Evolutionary conservation across 1,140 invertebrate species (phyloP), one percentile per base, ranked within the genome.

Genomic region (Pseudoatta argentina): DNA sequence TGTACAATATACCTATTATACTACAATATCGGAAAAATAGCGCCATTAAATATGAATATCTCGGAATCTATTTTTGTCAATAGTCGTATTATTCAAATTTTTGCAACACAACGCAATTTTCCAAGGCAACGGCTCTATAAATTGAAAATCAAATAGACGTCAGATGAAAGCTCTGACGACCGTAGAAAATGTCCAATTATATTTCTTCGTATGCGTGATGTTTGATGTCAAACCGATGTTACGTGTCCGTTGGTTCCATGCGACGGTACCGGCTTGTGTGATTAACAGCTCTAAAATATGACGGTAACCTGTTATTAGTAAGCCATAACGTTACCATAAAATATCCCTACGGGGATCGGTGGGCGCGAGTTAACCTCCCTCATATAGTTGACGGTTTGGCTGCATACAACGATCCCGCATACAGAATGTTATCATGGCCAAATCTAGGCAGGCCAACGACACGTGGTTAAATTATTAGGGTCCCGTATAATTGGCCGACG

Each of bases 401-500:
- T 66, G 79, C 86, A 85, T 24, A 83, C 77, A 79, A 86, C 59
- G 86, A 79, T 61, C 67, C 7, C 34, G 81, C 48, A n/a, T 48
- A 66, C 39, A 69, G 63, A 21, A 30, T 69, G 88, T 93, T 94
- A 94, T 93, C 93, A 88, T 69, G 82, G 85, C 73, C 73, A 87
- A 93, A 93, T 93, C 92, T 92, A 76, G 86, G 57, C 88, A 89
- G 91, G 85, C 89, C 89, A 87, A 91, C 79, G 86, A 61, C 87
- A 85, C 81, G 86, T 82, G 77, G 91, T 91, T 93, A 92, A 94
- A 93, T 94, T 93, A 94, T 94, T 93, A 90, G 87, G 88, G 89
- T 88, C 67, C 91, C 88, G 89, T 93, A 92, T 94, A 94, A 94
- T 94, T 94, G 92, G 93, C 64, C 88, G 88, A 91, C 87, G 86